Conservation (phyloP, 2,113 vertebrate species). For the Nymphicus hollandicus region DNA sequence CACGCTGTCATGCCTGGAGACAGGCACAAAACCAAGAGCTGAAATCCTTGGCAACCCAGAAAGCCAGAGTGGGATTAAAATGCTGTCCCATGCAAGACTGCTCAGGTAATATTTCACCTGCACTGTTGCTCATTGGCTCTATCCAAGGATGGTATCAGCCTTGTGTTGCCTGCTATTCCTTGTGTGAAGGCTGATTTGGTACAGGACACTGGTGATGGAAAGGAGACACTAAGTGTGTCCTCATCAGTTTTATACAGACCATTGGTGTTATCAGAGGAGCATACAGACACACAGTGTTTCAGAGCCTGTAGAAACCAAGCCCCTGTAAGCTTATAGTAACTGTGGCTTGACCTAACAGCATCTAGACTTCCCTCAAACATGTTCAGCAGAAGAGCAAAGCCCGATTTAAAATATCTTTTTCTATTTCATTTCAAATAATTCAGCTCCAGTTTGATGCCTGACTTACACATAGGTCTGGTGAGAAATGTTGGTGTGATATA, state of each 20-base stretch:
- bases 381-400: neutral
- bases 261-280: neutral
- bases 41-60: neutral
- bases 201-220: neutral
- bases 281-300: neutral
- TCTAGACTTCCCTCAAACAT: fast-evolving
- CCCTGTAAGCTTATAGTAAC: neutral
- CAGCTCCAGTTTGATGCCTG: neutral
- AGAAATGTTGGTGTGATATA: neutral
- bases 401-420: neutral
- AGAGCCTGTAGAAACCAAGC: neutral
- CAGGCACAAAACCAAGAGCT: neutral
- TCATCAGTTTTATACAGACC: neutral
- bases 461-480: neutral
- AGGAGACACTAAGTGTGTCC: neutral
- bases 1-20: neutral
- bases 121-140: fast-evolving
- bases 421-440: neutral
- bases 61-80: neutral
- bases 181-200: neutral
- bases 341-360: neutral
- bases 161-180: neutral
- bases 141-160: neutral
- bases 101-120: neutral
- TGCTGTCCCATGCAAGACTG: neutral